Percentiles rank a stretch among this genome's conserved stretches.
Evolutionary conservation across 1,140 invertebrate genomes (phyloP).

Genomic region (Brachionus angularis): DNA sequence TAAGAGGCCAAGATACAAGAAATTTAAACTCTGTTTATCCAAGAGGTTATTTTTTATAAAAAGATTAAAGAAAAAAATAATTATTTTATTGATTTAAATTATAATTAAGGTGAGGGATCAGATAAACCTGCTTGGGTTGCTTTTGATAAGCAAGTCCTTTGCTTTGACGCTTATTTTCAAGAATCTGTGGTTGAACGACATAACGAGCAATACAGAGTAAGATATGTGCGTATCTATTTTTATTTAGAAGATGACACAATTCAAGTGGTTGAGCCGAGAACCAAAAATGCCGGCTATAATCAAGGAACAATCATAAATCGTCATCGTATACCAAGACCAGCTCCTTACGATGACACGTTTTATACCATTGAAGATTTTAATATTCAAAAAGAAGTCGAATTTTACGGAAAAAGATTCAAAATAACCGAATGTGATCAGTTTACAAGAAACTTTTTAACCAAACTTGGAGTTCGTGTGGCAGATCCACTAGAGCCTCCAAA

Average conservation of each 20-base stretch:
- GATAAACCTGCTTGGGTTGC: constrained; percentile 75
- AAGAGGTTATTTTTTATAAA: constrained; percentile 42
- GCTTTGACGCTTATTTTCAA: constrained; percentile 52
- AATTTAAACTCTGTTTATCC: constrained; percentile 51
- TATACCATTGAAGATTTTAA: constrained; percentile 64
- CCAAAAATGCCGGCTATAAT: constrained; percentile 56
- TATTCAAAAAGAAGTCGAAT: constrained; percentile 68
- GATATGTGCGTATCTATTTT: constrained; percentile 58
- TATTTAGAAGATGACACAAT: constrained; percentile 59
- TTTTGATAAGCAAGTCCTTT: constrained; percentile 73
- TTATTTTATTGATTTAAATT: neutral
- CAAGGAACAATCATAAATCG: constrained; percentile 66
- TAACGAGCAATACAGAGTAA: constrained; percentile 56
- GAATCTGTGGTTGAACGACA: constrained; percentile 56
- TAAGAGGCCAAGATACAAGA: constrained; percentile 52
- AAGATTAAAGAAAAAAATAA: neutral
- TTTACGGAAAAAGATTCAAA: constrained; percentile 71
- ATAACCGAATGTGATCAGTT: constrained; percentile 77
- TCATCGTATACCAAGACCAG: constrained; percentile 70
- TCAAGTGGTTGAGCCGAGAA: constrained; percentile 57
- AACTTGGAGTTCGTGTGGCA: constrained; percentile 71
- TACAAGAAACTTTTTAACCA: constrained; percentile 74
- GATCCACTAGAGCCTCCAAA: constrained; percentile 46
- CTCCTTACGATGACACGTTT: constrained; percentile 66
- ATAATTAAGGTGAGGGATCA: constrained; percentile 62